Percentiles rank a stretch among this genome's conserved stretches.
These are phyloP conservation scores for Kryptolebias marmoratus DNA, from an alignment of 2,113 vertebrate genomes.

Conservation along the genomic window DNA sequence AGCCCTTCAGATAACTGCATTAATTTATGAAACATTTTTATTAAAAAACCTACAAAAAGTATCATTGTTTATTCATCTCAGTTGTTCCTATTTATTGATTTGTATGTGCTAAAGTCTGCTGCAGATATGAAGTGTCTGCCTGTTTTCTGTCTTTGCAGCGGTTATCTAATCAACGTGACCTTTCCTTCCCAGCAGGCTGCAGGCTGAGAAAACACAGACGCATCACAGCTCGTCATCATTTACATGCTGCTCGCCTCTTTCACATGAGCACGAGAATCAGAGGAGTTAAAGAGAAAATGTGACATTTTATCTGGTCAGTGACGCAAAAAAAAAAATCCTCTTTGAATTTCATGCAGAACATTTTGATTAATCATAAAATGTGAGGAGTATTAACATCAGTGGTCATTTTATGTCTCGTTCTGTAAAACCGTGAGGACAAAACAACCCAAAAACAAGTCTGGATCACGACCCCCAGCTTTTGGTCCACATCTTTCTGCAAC, in stretches of 20 bases:
- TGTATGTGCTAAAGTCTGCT: not conserved
- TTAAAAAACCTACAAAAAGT: not conserved
- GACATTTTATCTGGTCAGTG: not conserved
- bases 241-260: slow-evolving; percentile 20
- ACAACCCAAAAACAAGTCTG: slow-evolving; percentile 25
- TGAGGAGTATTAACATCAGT: no score
- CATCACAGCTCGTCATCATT: slow-evolving; percentile 33
- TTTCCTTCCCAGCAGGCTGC: slow-evolving; percentile 44
- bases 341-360: not conserved
- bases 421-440: not conserved
- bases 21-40: not conserved
- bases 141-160: slow-evolving; percentile 51
- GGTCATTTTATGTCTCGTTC: no score
- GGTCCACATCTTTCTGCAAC: slow-evolving; percentile 2
- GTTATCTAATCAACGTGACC: slow-evolving; percentile 77
- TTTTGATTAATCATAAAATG: not conserved
- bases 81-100: not conserved
- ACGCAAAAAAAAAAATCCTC: not conserved
- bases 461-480: not conserved
- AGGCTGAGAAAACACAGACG: slow-evolving; percentile 69
- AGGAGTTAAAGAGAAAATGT: not conserved
- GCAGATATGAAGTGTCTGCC: slow-evolving; percentile 12
- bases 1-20: not conserved
- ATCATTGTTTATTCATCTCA: not conserved
- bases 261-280: not conserved